phyloP scores from a whole-genome alignment of 1,140 invertebrate species.

The Meteorus sp. region DNA sequence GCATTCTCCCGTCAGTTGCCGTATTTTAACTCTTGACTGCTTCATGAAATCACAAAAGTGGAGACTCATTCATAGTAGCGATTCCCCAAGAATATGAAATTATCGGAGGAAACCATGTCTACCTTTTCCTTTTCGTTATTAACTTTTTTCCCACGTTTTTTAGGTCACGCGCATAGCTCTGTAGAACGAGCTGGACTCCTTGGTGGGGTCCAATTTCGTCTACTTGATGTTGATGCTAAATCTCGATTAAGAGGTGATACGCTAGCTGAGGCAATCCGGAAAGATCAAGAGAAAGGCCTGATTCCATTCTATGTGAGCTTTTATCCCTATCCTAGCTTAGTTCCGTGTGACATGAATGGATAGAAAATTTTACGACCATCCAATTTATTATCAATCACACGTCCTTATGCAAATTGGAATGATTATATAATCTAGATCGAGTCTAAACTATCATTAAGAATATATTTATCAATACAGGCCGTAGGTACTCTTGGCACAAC shows the following conservation, averaged over 20 bases:
- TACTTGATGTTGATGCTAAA: constrained; percentile 78
- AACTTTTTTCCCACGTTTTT: no score
- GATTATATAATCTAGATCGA: no score
- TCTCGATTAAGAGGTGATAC: constrained; percentile 79
- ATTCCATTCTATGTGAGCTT: constrained; percentile 87
- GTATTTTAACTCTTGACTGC: neutral
- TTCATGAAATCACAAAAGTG: neutral
- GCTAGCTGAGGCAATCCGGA: constrained; percentile 77
- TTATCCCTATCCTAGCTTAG: no score
- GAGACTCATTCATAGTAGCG: neutral
- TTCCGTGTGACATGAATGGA: no score
- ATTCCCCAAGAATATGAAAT: neutral
- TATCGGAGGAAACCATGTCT: constrained; percentile 7
- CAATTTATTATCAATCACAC: no score
- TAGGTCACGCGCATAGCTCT: constrained; percentile 90
- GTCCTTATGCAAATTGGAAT: no score
- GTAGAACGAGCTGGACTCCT: constrained; percentile 91
- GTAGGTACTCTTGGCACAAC: constrained; percentile 91
- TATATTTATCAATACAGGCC: constrained; percentile 60
- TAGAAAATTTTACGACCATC: no score
- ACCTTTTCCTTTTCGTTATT: constrained; percentile 30
- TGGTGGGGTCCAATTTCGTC: constrained; percentile 82
- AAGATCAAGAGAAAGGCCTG: constrained; percentile 79
- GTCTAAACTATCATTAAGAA: no score
- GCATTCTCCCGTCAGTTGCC: neutral